Conservation (phyloP, 2,113 vertebrate species). For the Gallinago media region DNA sequence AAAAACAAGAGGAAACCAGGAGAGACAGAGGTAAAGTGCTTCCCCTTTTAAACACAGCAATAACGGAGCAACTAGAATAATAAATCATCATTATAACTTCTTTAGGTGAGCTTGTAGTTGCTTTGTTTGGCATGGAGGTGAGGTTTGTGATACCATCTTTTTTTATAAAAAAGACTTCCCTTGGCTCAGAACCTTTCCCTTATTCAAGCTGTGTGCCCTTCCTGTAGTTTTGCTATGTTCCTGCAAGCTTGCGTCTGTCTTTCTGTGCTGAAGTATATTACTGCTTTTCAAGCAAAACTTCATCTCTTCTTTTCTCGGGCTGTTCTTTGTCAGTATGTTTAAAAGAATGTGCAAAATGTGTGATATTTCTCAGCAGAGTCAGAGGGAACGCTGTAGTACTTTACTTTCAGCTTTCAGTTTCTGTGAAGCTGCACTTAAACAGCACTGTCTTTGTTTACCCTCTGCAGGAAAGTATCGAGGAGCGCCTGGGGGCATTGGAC, state of each 20-base stretch:
- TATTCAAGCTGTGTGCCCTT: neutral
- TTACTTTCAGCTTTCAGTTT: neutral
- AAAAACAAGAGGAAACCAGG: conserved; percentile 87
- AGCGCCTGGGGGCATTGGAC: conserved; percentile 89
- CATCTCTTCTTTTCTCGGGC: neutral
- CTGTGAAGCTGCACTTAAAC: neutral
- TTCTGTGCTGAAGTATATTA: neutral
- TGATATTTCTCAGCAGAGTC: neutral
- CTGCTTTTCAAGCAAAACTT: neutral
- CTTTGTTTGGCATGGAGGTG: neutral
- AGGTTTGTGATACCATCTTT: neutral
- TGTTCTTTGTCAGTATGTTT: neutral
- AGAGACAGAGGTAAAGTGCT: conserved; percentile 82
- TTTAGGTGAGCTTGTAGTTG: neutral
- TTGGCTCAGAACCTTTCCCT: neutral
- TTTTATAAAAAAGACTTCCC: neutral
- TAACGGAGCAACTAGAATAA: neutral
- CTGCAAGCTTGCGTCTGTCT: neutral
- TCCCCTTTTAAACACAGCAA: neutral
- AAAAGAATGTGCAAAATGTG: neutral
- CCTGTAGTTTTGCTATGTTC: neutral
- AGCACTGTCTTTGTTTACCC: neutral
- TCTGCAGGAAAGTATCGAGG: conserved; percentile 89
- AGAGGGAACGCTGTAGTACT: neutral
- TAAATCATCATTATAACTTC: accelerated